These are phyloP conservation scores for Agrochola lota DNA, from an alignment of 2,888 invertebrate genomes.

Conservation along the genomic window DNA sequence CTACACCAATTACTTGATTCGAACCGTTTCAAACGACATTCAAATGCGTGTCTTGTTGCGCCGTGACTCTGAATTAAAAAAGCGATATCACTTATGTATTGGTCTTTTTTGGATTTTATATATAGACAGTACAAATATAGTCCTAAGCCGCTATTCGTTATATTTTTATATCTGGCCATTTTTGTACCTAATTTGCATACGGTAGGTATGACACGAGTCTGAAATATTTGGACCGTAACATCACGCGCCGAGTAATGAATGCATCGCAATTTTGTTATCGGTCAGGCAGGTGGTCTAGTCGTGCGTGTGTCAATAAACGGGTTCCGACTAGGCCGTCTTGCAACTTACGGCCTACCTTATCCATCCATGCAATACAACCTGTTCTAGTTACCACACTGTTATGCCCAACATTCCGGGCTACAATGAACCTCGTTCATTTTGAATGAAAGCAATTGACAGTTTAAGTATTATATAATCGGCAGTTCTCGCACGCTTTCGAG, in stretches of 20 bases:
- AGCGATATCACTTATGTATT: constrained; percentile 56
- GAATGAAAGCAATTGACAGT: constrained; percentile 54
- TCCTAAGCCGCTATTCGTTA: constrained; percentile 35
- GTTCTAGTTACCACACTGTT: constrained; percentile 60
- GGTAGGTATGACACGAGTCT: constrained; percentile 24
- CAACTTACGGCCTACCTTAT: constrained; percentile 44
- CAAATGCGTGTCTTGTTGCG: constrained; percentile 64
- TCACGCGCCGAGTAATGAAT: constrained; percentile 41
- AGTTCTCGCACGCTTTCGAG: constrained; percentile 68
- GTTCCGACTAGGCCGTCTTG: constrained; percentile 57
- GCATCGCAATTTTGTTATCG: constrained; percentile 69
- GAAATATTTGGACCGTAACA: constrained; percentile 56
- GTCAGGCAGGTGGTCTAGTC: constrained; percentile 60
- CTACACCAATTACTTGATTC: constrained; percentile 68
- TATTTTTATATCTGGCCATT: constrained; percentile 7
- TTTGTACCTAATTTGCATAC: constrained; percentile 31
- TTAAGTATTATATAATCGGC: constrained; percentile 63
- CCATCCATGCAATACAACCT: constrained; percentile 54
- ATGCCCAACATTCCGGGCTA: constrained; percentile 44
- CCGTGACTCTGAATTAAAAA: constrained; percentile 53
- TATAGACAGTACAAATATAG: constrained; percentile 48
- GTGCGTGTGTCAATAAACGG: constrained; percentile 59
- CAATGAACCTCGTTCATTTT: constrained; percentile 47
- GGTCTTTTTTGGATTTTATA: constrained; percentile 31
- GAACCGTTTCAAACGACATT: constrained; percentile 66